Evolutionary conservation across 1,140 invertebrate species (phyloP).

Genomic region (Nasonia vitripennis): DNA sequence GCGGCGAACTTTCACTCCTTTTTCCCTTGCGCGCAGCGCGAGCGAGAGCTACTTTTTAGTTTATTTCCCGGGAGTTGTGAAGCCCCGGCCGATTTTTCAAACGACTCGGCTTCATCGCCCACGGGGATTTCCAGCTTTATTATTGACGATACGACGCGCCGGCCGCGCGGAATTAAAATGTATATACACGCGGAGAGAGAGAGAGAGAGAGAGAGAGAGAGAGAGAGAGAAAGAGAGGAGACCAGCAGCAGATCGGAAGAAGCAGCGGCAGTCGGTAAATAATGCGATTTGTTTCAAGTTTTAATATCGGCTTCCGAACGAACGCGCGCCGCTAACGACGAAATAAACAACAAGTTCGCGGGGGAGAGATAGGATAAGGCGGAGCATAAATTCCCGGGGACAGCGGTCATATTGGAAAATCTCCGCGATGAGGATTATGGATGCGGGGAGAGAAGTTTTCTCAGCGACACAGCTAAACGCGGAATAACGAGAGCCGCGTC

Average conservation of each 20-base stretch:
- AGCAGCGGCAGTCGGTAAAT: neutral
- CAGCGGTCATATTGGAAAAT: conserved; percentile 10
- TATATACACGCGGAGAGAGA: neutral
- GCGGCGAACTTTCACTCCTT: neutral
- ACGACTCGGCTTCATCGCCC: conserved; percentile 33
- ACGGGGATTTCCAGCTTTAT: conserved; percentile 35
- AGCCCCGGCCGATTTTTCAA: conserved; percentile 29
- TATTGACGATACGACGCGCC: conserved; percentile 31
- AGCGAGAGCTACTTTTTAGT: neutral
- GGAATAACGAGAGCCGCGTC: neutral
- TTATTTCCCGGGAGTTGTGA: conserved; percentile 16
- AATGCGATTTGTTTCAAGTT: conserved; percentile 32
- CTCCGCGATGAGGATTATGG: neutral
- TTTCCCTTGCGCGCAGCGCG: neutral
- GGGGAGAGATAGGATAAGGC: neutral
- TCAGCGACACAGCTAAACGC: neutral
- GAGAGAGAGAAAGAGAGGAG: too few relatives aligned
- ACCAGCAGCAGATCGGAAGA: neutral
- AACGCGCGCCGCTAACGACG: conserved; percentile 6
- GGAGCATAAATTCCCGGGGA: neutral
- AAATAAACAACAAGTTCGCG: conserved; percentile 17
- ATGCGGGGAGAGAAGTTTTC: neutral
- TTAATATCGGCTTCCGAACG: conserved; percentile 7
- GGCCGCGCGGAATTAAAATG: conserved; percentile 31
- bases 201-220: too few relatives aligned